Percentiles rank a stretch among this genome's conserved stretches.
Evolutionary conservation across 2,797 vertebrate species (phyloP).

Genomic region (Ctenosaura bakeri): DNA sequence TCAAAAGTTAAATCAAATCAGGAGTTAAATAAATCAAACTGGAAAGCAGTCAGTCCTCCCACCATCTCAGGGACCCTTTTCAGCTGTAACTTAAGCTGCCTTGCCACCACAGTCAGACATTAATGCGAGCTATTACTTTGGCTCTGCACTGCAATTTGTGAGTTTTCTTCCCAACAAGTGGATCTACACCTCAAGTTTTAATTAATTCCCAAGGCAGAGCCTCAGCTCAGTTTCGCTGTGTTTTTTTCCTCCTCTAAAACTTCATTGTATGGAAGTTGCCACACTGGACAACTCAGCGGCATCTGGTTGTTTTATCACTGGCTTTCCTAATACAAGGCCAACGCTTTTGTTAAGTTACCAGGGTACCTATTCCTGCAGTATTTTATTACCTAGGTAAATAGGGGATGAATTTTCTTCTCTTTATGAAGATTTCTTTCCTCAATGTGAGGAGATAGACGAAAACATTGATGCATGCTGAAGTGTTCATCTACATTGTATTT

Average conservation of each 20-base stretch:
- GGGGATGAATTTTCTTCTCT: background rate
- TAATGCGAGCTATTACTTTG: background rate
- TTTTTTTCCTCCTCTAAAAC: background rate
- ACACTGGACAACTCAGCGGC: background rate
- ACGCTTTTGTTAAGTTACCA: background rate
- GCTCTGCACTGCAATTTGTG: constrained; percentile 3
- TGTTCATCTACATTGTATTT: background rate
- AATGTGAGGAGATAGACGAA: background rate
- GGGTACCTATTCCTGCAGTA: background rate
- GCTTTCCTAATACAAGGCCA: background rate
- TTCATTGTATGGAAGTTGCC: background rate
- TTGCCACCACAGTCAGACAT: constrained; percentile 22
- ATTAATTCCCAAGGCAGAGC: background rate
- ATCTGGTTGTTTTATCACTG: background rate
- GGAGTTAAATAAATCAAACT: constrained; percentile 36
- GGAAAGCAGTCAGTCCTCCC: background rate
- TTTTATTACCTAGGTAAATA: background rate
- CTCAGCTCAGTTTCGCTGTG: background rate
- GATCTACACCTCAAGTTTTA: background rate
- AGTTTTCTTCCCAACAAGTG: background rate
- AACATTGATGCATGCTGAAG: background rate
- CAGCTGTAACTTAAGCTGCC: constrained; percentile 26
- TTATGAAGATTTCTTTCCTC: background rate
- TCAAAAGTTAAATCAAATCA: constrained; percentile 47
- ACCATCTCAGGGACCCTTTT: constrained; percentile 24